A percentile compares a stretch with the other conserved stretches of the same genome.
Conservation (phyloP, 2,888 invertebrate species). For the Campoplex capitator region DNA sequence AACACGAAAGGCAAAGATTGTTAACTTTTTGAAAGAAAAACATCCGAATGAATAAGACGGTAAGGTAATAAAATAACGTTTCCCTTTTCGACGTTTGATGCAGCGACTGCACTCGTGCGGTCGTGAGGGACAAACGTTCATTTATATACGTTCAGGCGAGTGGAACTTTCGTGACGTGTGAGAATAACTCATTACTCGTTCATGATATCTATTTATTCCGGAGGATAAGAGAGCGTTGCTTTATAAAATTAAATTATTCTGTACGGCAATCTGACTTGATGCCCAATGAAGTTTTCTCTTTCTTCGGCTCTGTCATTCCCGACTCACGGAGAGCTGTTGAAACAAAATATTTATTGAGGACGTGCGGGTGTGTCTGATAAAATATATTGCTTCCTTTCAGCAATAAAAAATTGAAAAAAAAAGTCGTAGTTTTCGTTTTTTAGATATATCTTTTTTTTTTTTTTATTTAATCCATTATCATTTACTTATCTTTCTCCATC, state of each 20-base stretch:
- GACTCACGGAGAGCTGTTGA: background rate
- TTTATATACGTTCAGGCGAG: background rate
- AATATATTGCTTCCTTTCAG: background rate
- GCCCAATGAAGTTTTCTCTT: background rate
- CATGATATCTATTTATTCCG: conserved; percentile 21
- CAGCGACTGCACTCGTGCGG: background rate
- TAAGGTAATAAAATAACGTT: background rate
- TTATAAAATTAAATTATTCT: conserved; percentile 16
- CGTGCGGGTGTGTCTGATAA: conserved; percentile 9
- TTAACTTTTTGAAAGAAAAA: background rate
- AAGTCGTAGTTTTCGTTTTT: conserved; percentile 12
- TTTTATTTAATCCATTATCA: conserved; percentile 67
- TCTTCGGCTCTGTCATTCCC: background rate
- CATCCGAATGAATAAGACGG: background rate
- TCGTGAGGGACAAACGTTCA: conserved; percentile 1
- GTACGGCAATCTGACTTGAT: conserved; percentile 6
- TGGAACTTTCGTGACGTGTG: conserved; percentile 25
- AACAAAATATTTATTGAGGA: conserved; percentile 20
- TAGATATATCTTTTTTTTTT: conserved; percentile 51
- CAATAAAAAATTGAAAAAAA: background rate
- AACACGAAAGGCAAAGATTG: background rate
- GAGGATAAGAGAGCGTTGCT: conserved; percentile 2
- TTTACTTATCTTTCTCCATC: conserved; percentile 64
- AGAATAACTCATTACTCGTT: background rate
- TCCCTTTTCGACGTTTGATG: background rate